Evolutionary conservation across 2,888 invertebrate genomes (phyloP).

Genomic region (Aphodius sticticus): DNA sequence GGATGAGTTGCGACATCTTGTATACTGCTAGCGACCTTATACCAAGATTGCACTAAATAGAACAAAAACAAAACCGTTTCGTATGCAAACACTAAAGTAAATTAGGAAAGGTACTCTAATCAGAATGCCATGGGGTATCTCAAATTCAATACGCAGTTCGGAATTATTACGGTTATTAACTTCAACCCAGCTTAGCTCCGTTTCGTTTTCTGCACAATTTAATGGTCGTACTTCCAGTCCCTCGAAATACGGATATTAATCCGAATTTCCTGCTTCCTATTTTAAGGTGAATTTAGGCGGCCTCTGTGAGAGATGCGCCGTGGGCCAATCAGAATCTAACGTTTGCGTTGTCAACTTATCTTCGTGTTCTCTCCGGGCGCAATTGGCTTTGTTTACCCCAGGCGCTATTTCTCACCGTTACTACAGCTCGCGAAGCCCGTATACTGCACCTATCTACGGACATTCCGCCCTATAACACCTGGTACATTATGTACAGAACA

Average conservation of each 20-base stretch:
- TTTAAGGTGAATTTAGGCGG: background rate
- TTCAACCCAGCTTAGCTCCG: background rate
- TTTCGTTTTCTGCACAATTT: constrained; percentile 4
- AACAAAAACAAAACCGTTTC: background rate
- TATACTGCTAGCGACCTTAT: background rate
- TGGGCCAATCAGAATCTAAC: background rate
- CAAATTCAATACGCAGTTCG: background rate
- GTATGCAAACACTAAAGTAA: background rate
- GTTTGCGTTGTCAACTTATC: background rate
- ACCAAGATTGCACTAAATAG: background rate
- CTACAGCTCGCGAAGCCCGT: background rate
- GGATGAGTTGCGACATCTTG: background rate
- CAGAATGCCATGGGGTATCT: background rate
- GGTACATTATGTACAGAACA: background rate
- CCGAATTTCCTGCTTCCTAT: background rate
- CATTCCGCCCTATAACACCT: background rate
- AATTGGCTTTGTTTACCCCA: background rate
- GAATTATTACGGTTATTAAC: background rate
- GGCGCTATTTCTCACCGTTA: background rate
- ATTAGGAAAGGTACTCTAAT: background rate
- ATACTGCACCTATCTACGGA: background rate
- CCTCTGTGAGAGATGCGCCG: background rate
- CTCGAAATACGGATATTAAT: background rate
- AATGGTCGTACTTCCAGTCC: background rate
- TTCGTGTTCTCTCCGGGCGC: background rate